phyloP scores from a whole-genome alignment of 2,113 vertebrate genomes.

The Halichoeres trimaculatus region DNA sequence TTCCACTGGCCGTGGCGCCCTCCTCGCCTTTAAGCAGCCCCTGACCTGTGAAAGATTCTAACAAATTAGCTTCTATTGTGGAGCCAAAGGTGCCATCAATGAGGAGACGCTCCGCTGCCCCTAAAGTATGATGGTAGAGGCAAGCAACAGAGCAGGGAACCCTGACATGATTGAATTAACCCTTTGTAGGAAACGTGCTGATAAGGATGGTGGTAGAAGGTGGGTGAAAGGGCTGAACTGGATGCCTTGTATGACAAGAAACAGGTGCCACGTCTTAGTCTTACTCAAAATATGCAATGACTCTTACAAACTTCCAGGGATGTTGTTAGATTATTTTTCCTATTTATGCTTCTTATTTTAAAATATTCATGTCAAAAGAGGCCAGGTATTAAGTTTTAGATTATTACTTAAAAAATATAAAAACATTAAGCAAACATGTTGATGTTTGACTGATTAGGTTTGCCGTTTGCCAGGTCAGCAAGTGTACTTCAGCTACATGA shows the following conservation, averaged over 20 bases:
- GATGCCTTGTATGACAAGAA: constrained; percentile 60
- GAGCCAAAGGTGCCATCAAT: constrained; percentile 99
- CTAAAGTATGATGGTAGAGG: constrained; percentile 97
- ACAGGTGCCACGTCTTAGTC: constrained; percentile 56
- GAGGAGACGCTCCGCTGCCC: constrained; percentile 94
- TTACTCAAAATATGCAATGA: constrained; percentile 36
- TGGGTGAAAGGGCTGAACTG: constrained; percentile 64
- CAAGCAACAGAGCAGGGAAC: constrained; percentile 92
- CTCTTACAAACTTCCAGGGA: constrained; percentile 22
- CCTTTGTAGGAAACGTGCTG: constrained; percentile 84
- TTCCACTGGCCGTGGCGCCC: constrained; percentile 86
- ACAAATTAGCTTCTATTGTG: constrained; percentile 99
- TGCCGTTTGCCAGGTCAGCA: not conserved
- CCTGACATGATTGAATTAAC: constrained; percentile 97
- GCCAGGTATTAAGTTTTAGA: too few relatives aligned
- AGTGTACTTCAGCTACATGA: not conserved
- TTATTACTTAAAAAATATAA: too few relatives aligned
- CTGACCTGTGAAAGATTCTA: constrained; percentile 99
- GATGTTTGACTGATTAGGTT: not conserved
- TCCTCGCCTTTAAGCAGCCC: constrained; percentile 91
- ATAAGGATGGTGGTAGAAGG: constrained; percentile 72
- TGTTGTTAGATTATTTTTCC: not conserved
- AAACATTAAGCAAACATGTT: not conserved
- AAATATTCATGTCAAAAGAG: too few relatives aligned
- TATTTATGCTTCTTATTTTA: not conserved